Evolutionary conservation across 1,140 invertebrate genomes (phyloP).

Genomic region (Nomia melanderi): DNA sequence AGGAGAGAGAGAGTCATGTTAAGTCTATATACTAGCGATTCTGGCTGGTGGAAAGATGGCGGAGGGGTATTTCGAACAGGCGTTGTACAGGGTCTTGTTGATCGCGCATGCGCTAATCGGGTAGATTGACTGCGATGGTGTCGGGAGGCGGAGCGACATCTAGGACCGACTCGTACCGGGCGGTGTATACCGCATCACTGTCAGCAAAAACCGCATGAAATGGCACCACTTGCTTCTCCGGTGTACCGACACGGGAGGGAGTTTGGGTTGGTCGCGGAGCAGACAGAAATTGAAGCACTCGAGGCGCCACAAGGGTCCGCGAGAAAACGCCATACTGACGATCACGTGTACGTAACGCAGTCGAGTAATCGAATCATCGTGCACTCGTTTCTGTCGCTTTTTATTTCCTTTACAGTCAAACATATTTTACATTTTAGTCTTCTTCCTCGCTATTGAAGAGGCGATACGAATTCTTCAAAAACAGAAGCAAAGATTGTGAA

Average conservation of each 20-base stretch:
- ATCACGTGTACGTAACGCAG: constrained; percentile 42
- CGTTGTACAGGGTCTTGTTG: constrained; percentile 49
- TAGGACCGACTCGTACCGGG: constrained; percentile 36
- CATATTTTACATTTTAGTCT: background rate
- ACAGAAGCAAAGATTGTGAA: too few species aligned
- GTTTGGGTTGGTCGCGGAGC: constrained; percentile 7
- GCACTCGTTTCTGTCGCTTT: background rate
- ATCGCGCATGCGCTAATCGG: constrained; percentile 50
- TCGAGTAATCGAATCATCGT: too few species aligned
- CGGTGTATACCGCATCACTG: constrained; percentile 36
- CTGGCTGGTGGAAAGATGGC: constrained; percentile 57
- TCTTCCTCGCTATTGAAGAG: background rate
- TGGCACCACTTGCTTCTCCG: constrained; percentile 37
- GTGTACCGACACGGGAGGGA: background rate
- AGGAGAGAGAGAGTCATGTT: constrained; percentile 11
- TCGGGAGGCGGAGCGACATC: constrained; percentile 53
- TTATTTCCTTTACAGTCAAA: background rate
- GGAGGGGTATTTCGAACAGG: constrained; percentile 60
- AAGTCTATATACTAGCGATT: constrained; percentile 25
- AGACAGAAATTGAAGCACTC: constrained; percentile 23
- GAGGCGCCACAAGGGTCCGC: constrained; percentile 19
- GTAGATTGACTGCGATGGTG: constrained; percentile 45
- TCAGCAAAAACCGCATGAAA: constrained; percentile 52
- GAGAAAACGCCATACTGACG: constrained; percentile 54
- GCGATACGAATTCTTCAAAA: too few species aligned